Percentiles rank a stretch among this genome's conserved stretches.
phyloP scores from a whole-genome alignment of 2,888 invertebrate species.

The Unio pictorum region DNA sequence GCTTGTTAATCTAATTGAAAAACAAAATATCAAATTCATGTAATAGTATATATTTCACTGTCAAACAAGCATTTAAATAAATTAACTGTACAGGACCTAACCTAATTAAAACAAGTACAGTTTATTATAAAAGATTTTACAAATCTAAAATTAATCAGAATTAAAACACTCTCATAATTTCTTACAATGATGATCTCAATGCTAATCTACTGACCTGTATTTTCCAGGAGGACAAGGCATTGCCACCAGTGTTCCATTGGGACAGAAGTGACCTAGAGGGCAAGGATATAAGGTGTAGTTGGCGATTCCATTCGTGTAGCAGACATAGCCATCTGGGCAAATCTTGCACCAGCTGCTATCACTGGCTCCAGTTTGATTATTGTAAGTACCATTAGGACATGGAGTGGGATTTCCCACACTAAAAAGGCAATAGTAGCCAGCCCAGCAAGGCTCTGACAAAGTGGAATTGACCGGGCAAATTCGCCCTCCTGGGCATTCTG shows the following conservation, averaged over 20 bases:
- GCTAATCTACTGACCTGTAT: constrained; percentile 55
- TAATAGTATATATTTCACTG: too few species aligned
- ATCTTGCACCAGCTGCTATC: constrained; percentile 59
- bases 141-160: too few species aligned
- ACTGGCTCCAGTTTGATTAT: constrained; percentile 48
- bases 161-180: too few species aligned
- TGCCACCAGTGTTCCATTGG: constrained; percentile 56
- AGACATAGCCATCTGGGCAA: constrained; percentile 66
- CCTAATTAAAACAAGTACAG: too few species aligned
- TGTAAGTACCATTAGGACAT: constrained; percentile 60
- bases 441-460: constrained; percentile 61
- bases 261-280: constrained; percentile 65
- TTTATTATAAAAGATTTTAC: too few species aligned
- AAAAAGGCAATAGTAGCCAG: constrained; percentile 63
- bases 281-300: constrained; percentile 60
- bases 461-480: constrained; percentile 64
- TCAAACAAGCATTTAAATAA: too few species aligned
- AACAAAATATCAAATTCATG: too few species aligned
- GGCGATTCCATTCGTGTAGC: constrained; percentile 56
- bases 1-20: too few species aligned
- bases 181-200: background rate
- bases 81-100: too few species aligned
- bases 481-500: constrained; percentile 65
- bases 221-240: constrained; percentile 65
- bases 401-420: constrained; percentile 27